These are phyloP conservation scores for Andinoacara biseriatus DNA, from an alignment of 2,113 vertebrate species.

Conservation along the genomic window DNA sequence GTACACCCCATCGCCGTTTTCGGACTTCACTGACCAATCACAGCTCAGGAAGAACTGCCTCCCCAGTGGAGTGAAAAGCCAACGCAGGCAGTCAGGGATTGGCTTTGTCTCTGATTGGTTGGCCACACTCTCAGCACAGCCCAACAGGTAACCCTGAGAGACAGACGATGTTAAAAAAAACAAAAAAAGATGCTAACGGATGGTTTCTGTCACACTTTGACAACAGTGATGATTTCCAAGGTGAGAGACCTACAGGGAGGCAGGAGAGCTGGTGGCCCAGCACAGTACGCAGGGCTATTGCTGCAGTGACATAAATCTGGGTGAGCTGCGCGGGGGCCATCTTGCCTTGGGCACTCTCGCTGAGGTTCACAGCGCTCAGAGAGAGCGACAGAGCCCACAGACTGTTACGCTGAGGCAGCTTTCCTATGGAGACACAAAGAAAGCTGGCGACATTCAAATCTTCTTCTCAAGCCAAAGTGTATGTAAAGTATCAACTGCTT, in stretches of 20 bases:
- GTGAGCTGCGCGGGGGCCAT: constrained; percentile 87
- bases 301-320: constrained; percentile 92
- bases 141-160: constrained; percentile 89
- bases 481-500: not conserved
- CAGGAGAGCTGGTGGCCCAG: constrained; percentile 90
- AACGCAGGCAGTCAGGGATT: constrained; percentile 88
- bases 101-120: constrained; percentile 83
- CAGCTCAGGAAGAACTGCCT: constrained; percentile 94
- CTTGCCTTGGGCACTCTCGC: constrained; percentile 91
- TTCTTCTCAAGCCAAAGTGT: not conserved
- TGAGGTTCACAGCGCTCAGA: constrained; percentile 93
- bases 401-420: constrained; percentile 86
- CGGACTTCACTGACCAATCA: constrained; percentile 91
- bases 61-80: constrained; percentile 94
- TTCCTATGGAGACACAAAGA: constrained; percentile 78
- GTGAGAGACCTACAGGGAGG: constrained; percentile 84
- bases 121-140: constrained; percentile 85
- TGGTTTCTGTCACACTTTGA: too few relatives aligned
- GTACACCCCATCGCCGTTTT: constrained; percentile 86
- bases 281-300: constrained; percentile 87
- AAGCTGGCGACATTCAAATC: not conserved
- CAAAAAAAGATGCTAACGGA: not conserved
- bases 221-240: not conserved
- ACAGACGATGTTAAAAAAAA: not conserved
- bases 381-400: constrained; percentile 90